These are phyloP conservation scores for Dreissena polymorpha DNA, from an alignment of 1,140 invertebrate species.

Conservation along the genomic window DNA sequence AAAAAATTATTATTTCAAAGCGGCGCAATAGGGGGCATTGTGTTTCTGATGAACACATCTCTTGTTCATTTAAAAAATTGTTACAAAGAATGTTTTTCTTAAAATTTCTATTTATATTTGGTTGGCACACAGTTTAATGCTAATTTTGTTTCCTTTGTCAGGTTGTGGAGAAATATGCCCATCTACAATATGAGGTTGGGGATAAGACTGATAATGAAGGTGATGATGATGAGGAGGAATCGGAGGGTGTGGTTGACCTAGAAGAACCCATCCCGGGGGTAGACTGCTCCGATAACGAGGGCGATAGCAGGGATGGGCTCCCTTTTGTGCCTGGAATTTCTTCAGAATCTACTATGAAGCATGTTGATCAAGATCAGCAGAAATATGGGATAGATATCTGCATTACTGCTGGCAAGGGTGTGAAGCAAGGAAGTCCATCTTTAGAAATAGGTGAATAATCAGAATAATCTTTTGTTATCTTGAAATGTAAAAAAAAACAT, in stretches of 20 bases:
- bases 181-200: constrained; percentile 42
- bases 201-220: constrained; percentile 51
- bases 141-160: background rate
- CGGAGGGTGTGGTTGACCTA: constrained; percentile 18
- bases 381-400: background rate
- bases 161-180: constrained; percentile 50
- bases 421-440: constrained; percentile 4
- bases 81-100: too few species aligned
- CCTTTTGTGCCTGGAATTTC: background rate
- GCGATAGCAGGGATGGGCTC: background rate
- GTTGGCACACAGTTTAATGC: too few species aligned
- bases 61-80: too few species aligned
- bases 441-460: constrained; percentile 44
- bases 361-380: background rate
- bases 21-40: too few species aligned
- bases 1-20: too few species aligned
- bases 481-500: background rate
- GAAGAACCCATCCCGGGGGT: constrained; percentile 22
- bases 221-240: constrained; percentile 39
- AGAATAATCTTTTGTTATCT: background rate
- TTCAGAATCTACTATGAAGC: background rate
- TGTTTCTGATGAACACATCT: too few species aligned
- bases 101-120: too few species aligned
- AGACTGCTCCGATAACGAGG: constrained; percentile 31
- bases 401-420: background rate